Percentiles rank a stretch among this genome's conserved stretches.
These are phyloP conservation scores for Pedionomus torquatus DNA, from an alignment of 2,113 vertebrate species.

Conservation along the genomic window DNA sequence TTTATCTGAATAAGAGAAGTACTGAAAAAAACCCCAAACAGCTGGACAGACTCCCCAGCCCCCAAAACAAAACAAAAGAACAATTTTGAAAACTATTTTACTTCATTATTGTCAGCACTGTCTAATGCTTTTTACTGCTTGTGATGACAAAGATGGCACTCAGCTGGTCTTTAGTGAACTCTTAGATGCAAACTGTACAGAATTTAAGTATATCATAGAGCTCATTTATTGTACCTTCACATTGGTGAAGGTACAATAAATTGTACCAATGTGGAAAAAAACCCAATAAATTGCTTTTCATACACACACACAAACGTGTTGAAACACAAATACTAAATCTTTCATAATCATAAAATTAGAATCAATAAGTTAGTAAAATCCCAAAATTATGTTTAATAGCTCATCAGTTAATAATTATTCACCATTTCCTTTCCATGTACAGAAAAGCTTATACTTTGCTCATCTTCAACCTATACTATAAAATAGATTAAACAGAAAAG, in stretches of 20 bases:
- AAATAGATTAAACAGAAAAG: not conserved
- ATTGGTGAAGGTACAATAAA: not conserved
- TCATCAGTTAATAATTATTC: too few relatives aligned
- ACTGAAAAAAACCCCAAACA: not conserved
- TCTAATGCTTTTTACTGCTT: not conserved
- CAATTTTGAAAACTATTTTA: not conserved
- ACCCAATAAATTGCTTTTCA: not conserved
- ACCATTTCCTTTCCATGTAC: not conserved
- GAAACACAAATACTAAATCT: not conserved
- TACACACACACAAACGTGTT: not conserved
- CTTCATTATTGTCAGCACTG: not conserved
- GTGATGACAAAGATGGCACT: not conserved
- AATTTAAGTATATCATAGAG: not conserved
- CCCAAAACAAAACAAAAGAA: not conserved
- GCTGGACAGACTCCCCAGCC: accelerated
- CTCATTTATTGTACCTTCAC: not conserved
- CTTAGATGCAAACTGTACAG: not conserved
- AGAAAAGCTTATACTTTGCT: not conserved
- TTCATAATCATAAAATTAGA: not conserved
- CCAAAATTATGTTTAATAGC: not conserved
- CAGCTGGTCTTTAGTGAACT: not conserved
- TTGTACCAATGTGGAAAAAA: too few relatives aligned
- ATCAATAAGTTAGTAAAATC: not conserved
- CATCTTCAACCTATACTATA: not conserved
- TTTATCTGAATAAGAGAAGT: not conserved